Evolutionary conservation across 2,888 invertebrate genomes (phyloP).

Genomic region (Selenia dentaria): DNA sequence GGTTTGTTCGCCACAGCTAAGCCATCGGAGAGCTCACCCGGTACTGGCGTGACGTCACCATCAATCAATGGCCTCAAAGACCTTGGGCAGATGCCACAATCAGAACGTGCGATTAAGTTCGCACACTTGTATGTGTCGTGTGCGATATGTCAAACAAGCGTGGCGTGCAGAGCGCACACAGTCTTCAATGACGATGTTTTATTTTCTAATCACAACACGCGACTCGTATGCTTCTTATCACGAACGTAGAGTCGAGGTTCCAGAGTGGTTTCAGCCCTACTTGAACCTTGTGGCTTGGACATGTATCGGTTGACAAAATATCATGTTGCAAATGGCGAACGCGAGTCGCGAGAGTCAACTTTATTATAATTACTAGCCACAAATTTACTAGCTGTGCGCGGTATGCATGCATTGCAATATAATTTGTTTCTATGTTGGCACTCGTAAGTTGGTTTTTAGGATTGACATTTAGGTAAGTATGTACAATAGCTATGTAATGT

Average conservation of each 20-base stretch:
- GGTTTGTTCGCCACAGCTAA: neutral
- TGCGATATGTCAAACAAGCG: constrained; percentile 5
- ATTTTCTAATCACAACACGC: constrained; percentile 2
- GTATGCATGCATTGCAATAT: too few relatives aligned
- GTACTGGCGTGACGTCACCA: constrained; percentile 44
- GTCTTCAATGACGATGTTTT: constrained; percentile 4
- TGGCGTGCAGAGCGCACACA: neutral
- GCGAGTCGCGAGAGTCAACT: too few relatives aligned
- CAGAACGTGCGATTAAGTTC: constrained; percentile 30
- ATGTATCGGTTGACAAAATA: too few relatives aligned
- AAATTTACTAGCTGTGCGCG: too few relatives aligned
- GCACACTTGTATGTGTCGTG: constrained; percentile 15
- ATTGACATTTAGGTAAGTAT: too few relatives aligned
- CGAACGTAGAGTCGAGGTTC: neutral
- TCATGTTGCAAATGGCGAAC: too few relatives aligned
- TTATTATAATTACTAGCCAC: too few relatives aligned
- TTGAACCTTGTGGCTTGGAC: too few relatives aligned
- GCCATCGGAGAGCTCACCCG: constrained; percentile 17
- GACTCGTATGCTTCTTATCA: neutral
- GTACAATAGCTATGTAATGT: too few relatives aligned
- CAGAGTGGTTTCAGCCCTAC: too few relatives aligned
- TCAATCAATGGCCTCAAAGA: constrained; percentile 51
- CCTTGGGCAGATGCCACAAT: constrained; percentile 43
- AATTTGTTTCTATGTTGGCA: too few relatives aligned
- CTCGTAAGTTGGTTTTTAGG: too few relatives aligned